Evolutionary conservation across 2,113 vertebrate genomes (phyloP).

Genomic region (Azemiops feae): DNA sequence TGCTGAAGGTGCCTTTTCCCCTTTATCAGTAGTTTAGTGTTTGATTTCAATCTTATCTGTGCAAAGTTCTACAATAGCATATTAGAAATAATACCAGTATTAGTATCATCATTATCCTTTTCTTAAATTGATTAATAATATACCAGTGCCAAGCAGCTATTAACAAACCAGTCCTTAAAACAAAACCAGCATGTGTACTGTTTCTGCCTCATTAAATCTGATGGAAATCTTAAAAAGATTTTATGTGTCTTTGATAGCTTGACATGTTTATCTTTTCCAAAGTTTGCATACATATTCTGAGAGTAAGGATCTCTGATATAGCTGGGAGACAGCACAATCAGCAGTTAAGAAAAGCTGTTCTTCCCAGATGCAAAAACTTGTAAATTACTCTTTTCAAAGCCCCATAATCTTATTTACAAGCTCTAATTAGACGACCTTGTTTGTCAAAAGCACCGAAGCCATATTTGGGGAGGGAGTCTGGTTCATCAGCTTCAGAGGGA

Average conservation of each 20-base stretch:
- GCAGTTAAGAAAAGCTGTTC: slow-evolving; percentile 45
- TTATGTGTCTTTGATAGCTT: slow-evolving; percentile 20
- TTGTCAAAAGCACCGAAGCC: slow-evolving; percentile 76
- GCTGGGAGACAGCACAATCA: slow-evolving; percentile 65
- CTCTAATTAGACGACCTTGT: slow-evolving; percentile 74
- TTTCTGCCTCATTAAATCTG: not conserved
- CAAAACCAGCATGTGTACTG: not conserved
- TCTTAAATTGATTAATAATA: not conserved
- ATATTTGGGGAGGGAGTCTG: slow-evolving; percentile 68
- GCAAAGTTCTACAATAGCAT: not conserved
- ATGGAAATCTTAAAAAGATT: not conserved
- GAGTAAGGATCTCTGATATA: slow-evolving; percentile 37
- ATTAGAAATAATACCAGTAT: not conserved
- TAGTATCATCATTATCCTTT: not conserved
- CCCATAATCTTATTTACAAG: slow-evolving; percentile 75
- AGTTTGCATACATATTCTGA: slow-evolving; percentile 46
- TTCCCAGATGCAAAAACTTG: slow-evolving; percentile 71
- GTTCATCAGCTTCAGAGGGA: slow-evolving; percentile 68
- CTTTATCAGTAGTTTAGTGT: not conserved
- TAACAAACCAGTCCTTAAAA: not conserved
- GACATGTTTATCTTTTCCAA: slow-evolving; percentile 60
- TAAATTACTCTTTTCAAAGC: slow-evolving; percentile 71
- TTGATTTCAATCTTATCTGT: not conserved
- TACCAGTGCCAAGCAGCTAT: not conserved
- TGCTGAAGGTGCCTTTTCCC: not conserved